phyloP scores from a whole-genome alignment of 1,140 invertebrate species.

The Saccostrea echinata region DNA sequence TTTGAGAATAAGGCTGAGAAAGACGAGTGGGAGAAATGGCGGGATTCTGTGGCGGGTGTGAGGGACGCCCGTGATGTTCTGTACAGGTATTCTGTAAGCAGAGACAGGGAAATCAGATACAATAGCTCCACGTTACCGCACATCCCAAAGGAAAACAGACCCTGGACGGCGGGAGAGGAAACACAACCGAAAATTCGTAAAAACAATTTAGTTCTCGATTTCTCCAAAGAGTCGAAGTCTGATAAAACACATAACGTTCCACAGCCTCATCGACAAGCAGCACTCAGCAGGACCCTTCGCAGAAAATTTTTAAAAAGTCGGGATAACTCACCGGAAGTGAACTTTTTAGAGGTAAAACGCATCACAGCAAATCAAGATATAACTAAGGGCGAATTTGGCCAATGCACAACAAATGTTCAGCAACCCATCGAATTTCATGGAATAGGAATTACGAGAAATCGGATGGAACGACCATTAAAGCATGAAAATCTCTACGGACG shows the following conservation, averaged over 20 bases:
- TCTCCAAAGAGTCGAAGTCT: not conserved
- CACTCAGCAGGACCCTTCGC: not conserved
- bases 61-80: constrained; percentile 55
- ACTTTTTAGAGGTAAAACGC: constrained; percentile 45
- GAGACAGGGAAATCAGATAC: constrained; percentile 44
- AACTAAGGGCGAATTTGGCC: constrained; percentile 24
- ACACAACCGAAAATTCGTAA: constrained; percentile 18
- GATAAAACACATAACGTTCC: constrained; percentile 20
- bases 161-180: constrained; percentile 39
- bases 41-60: constrained; percentile 19
- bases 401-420: constrained; percentile 44
- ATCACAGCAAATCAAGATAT: constrained; percentile 39
- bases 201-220: constrained; percentile 46
- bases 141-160: constrained; percentile 38
- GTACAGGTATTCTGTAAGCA: constrained; percentile 52
- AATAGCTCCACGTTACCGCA: constrained; percentile 45
- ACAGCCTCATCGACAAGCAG: constrained; percentile 16
- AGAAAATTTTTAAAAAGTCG: constrained; percentile 25
- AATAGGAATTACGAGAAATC: not conserved
- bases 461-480: constrained; percentile 54
- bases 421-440: constrained; percentile 43
- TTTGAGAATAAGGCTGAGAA: not conserved
- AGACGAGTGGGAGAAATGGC: constrained; percentile 51
- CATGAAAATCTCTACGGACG: constrained; percentile 40
- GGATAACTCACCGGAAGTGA: not conserved